phyloP scores from a whole-genome alignment of 2,113 vertebrate species.

The Opisthocomus hoazin region DNA sequence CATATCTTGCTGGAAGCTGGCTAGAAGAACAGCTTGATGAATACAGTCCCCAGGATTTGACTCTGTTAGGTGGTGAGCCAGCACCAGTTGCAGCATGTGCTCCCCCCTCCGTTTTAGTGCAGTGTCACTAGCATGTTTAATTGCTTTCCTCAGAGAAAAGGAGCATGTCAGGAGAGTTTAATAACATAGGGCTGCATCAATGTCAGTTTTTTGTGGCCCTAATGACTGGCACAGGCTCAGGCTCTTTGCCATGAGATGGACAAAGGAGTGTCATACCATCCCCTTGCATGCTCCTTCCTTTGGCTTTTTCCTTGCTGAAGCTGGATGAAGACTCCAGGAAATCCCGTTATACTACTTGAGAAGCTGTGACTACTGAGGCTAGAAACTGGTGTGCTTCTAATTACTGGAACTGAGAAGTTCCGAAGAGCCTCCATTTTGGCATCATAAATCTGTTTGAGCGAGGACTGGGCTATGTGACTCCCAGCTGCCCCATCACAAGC shows the following conservation, averaged over 20 bases:
- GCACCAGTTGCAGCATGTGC: neutral
- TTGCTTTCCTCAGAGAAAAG: neutral
- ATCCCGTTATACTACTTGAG: neutral
- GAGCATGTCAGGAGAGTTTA: neutral
- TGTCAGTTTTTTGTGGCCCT: neutral
- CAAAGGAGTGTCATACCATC: neutral
- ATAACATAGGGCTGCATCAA: neutral
- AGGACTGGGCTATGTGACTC: neutral
- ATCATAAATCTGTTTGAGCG: neutral
- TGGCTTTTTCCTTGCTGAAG: too few species aligned
- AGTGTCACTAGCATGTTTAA: neutral
- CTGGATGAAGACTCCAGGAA: neutral
- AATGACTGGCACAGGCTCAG: neutral
- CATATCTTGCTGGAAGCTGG: accelerated
- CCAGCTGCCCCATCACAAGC: neutral
- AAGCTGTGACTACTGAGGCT: neutral
- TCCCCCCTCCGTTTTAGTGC: neutral
- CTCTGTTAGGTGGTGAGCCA: neutral
- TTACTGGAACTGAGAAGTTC: neutral
- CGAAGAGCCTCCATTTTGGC: neutral
- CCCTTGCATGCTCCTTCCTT: neutral
- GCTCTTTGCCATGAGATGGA: neutral
- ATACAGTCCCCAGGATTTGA: neutral
- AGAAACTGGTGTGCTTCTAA: neutral
- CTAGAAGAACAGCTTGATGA: neutral